Evolutionary conservation across 2,888 invertebrate genomes (phyloP), one percentile per base, ranked within the genome.

Genomic region (Myopa testacea): DNA sequence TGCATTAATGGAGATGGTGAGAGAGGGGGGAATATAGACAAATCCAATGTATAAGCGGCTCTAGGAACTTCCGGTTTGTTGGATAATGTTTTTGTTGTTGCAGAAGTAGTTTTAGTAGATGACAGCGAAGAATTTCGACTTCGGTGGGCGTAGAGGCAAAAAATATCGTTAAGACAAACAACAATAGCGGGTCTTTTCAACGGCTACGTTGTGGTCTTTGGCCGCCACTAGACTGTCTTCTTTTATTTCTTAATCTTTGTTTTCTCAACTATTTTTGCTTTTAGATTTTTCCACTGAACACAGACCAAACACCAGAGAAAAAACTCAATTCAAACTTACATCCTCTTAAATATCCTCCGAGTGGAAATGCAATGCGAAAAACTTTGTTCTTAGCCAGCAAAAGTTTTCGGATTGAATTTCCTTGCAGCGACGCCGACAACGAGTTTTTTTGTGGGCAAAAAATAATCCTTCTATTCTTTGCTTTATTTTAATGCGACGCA

Each of bases 321-420:
- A 71, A 71, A 34, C 10, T 14, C 16, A 72, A 72, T 16, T 38
- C 26, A 45, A 65, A 52, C 67, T 55, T 67, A 75, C 67, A 55
- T 67, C 75, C 40, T 55, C 75, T 75, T 75, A 75, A 75, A 75
- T 58, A 67, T 55, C 67, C 55, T 58, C 67, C 60, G 38, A 68
- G 75, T 67, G 55, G 67, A 55, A 75, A 68, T 58, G 55, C 68
- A 67, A 65, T 37, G 55, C 37, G 52, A 74, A 65, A 45, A 34
- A 50, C 26, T 71, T 71, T 69, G 69, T 69, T 45, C 26, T 72
- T 19, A 37, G 45, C 34, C n/a, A 38, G 26, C 34, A 63, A 58
- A 73, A 75, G 68, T 67, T 67, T 73, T 58, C 19, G 75, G 58
- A 74, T 74, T 74, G 74, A 65, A 65, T 74, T 63, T 74, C 65